A percentile compares a stretch with the other conserved stretches of the same genome.
Conservation (phyloP, 1,140 invertebrate genomes). For the Glossosoma conforme region DNA sequence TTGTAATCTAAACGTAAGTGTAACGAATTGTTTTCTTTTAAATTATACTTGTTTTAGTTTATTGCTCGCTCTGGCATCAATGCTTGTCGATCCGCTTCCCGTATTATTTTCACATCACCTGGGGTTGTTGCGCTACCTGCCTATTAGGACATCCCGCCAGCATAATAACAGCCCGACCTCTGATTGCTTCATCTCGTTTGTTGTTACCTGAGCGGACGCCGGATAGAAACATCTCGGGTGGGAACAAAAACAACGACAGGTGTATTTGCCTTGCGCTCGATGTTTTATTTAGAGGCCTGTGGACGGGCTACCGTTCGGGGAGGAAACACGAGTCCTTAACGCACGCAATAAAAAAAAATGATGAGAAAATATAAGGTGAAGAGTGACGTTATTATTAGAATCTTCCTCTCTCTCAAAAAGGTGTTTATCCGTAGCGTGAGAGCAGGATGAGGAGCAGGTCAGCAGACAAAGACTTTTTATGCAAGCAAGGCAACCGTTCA, state of each 20-base stretch:
- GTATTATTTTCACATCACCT: not conserved
- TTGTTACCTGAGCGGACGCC: constrained; percentile 23
- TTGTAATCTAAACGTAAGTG: too few relatives aligned
- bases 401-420: too few relatives aligned
- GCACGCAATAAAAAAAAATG: too few relatives aligned
- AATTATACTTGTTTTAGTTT: too few relatives aligned
- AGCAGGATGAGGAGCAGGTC: too few relatives aligned
- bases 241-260: constrained; percentile 16
- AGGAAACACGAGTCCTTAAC: too few relatives aligned
- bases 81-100: not conserved
- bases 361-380: too few relatives aligned
- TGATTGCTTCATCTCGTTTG: constrained; percentile 28
- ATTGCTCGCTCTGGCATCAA: not conserved
- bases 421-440: too few relatives aligned
- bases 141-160: constrained; percentile 18
- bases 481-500: too few relatives aligned
- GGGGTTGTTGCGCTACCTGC: constrained; percentile 17
- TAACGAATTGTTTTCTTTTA: too few relatives aligned
- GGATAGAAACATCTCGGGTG: constrained; percentile 23
- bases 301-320: constrained; percentile 4
- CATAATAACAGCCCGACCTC: constrained; percentile 17
- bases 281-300: constrained; percentile 6
- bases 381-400: too few relatives aligned
- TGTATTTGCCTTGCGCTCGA: constrained; percentile 12
- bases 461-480: too few relatives aligned